phyloP scores from a whole-genome alignment of 2,113 vertebrate genomes.

The Telmatochromis sp. region DNA sequence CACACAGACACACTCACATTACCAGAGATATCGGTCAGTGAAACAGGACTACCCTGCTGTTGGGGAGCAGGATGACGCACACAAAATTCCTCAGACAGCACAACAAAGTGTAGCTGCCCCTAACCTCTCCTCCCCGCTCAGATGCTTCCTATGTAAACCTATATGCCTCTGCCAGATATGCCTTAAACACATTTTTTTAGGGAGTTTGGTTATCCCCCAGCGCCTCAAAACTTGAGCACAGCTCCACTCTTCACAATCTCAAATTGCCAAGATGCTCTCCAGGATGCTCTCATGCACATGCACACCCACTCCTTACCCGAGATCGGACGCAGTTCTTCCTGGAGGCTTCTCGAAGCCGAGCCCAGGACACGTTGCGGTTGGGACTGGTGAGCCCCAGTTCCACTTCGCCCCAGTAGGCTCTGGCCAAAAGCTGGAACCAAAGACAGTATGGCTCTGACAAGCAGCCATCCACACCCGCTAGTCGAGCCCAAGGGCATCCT shows the following conservation, averaged over 20 bases:
- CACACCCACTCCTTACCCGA: constrained; percentile 44
- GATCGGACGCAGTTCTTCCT: constrained; percentile 55
- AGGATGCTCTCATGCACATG: background rate
- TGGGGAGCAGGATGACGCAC: constrained; percentile 51
- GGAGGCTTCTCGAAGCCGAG: constrained; percentile 54
- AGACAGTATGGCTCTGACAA: constrained; percentile 70
- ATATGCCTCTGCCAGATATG: background rate
- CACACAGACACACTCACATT: constrained; percentile 3
- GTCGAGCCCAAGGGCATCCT: constrained; percentile 65
- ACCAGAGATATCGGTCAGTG: constrained; percentile 44
- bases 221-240: background rate
- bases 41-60: constrained; percentile 36
- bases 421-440: constrained; percentile 70
- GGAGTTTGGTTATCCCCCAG: background rate
- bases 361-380: constrained; percentile 55
- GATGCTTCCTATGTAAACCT: constrained; percentile 38
- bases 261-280: background rate
- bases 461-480: constrained; percentile 66
- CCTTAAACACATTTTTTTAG: background rate
- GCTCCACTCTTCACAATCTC: background rate
- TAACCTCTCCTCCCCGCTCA: constrained; percentile 9
- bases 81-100: constrained; percentile 53
- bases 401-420: constrained; percentile 69
- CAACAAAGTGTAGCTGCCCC: constrained; percentile 31
- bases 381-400: constrained; percentile 59